Evolutionary conservation across 2,888 invertebrate genomes (phyloP), one percentile per base, ranked within the genome.

Genomic region (Penaeus monodon): DNA sequence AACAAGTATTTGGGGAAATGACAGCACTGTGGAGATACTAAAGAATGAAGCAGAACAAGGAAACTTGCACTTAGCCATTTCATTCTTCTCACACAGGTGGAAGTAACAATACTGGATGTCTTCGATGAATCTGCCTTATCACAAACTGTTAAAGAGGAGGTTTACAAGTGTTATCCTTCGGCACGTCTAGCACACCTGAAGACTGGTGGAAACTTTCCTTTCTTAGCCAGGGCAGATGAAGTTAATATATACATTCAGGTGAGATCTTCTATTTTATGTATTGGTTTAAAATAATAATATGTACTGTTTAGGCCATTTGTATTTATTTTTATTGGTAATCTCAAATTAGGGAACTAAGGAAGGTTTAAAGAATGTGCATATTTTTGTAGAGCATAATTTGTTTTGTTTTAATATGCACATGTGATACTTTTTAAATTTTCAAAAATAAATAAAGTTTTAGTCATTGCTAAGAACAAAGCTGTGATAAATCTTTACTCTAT

Each of bases 171-270:
- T 91, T 97, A 97, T 92, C 97, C 97, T 0, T 94, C 95, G 89
- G 97, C 97, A 0, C 96, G 96, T 93, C 92, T 96, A 89, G 97
- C 97, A 1, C 97, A 97, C 92, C 93, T 97, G 79, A 98, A 98
- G 92, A 95, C 94, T 90, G 97, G 97, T 1, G 97, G 97, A 10
- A 97, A 97, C 93, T 97, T 97, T 92, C 97, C 97, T 0, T 97
- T 97, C 92, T 93, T 98, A 89, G 97, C 97, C 92, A 94, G 97
- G 91, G 95, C 96, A 92, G 96, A 96, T 91, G 97, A 98, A 94
- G 97, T 97, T 82, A 97, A 97, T 93, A 93, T 97, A 90, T 96
- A 97, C 94, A 94, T 97, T 92, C 94, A 96, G 94, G 97, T 97
- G 89, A 89, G 89, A 66, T n/a, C 7, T 29, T 80, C 17, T 17